A percentile compares a stretch with the other conserved stretches of the same genome.
phyloP scores from a whole-genome alignment of 1,140 invertebrate species.

The Musca domestica region DNA sequence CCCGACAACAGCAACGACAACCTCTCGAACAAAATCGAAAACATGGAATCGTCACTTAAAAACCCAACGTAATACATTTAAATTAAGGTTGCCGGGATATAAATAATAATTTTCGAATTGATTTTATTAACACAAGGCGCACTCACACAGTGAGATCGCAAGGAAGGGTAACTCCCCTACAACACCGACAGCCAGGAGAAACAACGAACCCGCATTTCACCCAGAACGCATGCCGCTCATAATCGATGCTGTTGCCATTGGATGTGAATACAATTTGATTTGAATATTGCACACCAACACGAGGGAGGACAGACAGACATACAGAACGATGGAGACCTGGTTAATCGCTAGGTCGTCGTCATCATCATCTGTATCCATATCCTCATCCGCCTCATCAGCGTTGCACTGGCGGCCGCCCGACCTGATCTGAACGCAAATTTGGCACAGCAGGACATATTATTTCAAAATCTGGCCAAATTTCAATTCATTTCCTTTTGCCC shows the following conservation, averaged over 20 bases:
- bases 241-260: background rate
- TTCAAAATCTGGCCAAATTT: slow-evolving; percentile 18
- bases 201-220: background rate
- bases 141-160: background rate
- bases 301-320: background rate
- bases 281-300: slow-evolving; percentile 11
- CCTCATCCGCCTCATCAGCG: too few relatives aligned
- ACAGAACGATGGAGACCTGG: background rate
- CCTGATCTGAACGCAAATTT: slow-evolving; percentile 39
- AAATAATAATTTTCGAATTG: slow-evolving; percentile 16
- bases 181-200: background rate
- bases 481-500: background rate
- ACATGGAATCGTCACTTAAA: slow-evolving; percentile 17
- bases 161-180: background rate
- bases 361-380: too few relatives aligned
- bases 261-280: slow-evolving; percentile 12
- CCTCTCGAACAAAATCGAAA: background rate
- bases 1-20: background rate
- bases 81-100: slow-evolving; percentile 11
- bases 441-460: slow-evolving; percentile 47
- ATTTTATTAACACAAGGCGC: background rate
- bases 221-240: background rate
- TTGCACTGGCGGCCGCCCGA: too few relatives aligned
- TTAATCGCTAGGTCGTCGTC: too few relatives aligned
- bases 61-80: slow-evolving; percentile 15